phyloP scores from a whole-genome alignment of 2,797 vertebrate species.

The Cuculus canorus region DNA sequence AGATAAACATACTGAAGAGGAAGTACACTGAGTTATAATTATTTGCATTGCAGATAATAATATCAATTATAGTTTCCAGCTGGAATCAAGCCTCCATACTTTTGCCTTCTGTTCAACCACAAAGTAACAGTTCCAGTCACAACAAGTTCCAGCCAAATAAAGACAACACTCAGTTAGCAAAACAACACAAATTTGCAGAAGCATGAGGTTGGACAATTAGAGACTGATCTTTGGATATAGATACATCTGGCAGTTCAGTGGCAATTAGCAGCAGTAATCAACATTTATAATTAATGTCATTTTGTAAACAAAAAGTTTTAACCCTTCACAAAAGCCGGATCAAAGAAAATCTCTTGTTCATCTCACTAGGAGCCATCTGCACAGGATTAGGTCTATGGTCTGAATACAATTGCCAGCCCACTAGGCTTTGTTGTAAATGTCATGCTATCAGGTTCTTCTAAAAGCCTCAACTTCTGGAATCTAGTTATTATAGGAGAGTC shows the following conservation, averaged over 20 bases:
- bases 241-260: not conserved
- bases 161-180: constrained; percentile 43
- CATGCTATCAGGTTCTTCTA: not conserved
- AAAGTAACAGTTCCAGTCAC: constrained; percentile 27
- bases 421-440: not conserved
- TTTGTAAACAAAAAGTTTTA: not conserved
- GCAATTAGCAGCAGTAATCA: not conserved
- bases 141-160: constrained; percentile 54
- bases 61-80: constrained; percentile 56
- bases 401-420: not conserved
- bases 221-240: not conserved
- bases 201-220: not conserved
- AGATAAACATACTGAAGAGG: constrained; percentile 52
- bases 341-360: not conserved
- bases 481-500: not conserved
- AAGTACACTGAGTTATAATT: constrained; percentile 57
- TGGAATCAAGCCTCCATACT: constrained; percentile 48
- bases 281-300: not conserved
- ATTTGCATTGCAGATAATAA: constrained; percentile 66
- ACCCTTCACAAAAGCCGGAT: not conserved
- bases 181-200: constrained; percentile 9
- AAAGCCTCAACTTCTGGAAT: not conserved
- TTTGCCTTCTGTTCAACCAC: constrained; percentile 22
- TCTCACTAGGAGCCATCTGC: not conserved
- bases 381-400: not conserved